These are phyloP conservation scores for Habropoda laboriosa DNA, from an alignment of 1,140 invertebrate genomes.

Conservation along the genomic window DNA sequence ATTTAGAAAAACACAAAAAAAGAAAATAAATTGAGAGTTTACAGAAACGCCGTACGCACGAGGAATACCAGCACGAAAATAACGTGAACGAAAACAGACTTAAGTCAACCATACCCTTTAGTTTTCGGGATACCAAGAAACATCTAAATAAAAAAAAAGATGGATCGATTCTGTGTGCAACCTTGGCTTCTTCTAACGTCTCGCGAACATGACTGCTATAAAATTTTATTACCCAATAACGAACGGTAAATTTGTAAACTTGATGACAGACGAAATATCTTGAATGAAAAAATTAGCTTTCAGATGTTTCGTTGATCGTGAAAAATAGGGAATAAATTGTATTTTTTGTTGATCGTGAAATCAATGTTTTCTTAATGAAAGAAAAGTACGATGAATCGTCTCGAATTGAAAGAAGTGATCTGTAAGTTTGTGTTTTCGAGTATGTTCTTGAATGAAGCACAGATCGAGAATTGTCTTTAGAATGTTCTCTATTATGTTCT, in stretches of 20 bases:
- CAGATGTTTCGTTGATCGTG: fast-evolving
- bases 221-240: background rate
- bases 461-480: background rate
- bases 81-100: conserved; percentile 2
- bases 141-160: background rate
- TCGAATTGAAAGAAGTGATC: background rate
- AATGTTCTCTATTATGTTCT: background rate
- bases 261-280: background rate
- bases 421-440: background rate
- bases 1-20: background rate
- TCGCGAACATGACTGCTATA: background rate
- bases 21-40: conserved; percentile 3
- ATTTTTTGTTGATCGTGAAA: background rate
- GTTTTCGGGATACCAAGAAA: background rate
- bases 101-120: conserved; percentile 12
- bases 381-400: background rate
- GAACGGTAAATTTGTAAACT: too few relatives aligned
- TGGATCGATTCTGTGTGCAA: background rate
- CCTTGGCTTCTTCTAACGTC: background rate
- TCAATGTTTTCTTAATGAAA: background rate
- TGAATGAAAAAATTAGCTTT: too few relatives aligned
- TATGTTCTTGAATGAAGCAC: background rate
- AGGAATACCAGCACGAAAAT: conserved; percentile 9
- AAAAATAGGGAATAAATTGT: background rate
- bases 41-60: background rate